Base-by-base conservation (phyloP, 2,797 vertebrate species). In the Dermochelys coriacea region DNA sequence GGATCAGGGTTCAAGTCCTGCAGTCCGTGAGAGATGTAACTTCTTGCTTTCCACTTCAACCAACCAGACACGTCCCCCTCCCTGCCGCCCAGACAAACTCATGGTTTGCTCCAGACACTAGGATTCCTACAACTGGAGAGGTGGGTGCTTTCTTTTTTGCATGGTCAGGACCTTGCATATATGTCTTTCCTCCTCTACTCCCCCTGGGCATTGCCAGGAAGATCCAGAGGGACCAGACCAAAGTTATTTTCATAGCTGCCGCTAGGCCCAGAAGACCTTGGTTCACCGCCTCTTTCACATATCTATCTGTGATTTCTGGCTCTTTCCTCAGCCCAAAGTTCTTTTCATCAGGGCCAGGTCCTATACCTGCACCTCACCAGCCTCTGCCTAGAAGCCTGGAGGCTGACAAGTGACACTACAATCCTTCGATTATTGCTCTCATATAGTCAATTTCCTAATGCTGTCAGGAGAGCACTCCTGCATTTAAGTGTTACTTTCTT, bases 361-460 rank as follows among this genome's bases (percentile, higher is more conserved):
- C 12, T 57, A 57, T 93, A 87, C 94, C 91, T 93, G 87, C 94
- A 89, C 52, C 54, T 90, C 85, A 82, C 27, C 47, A 21, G 64
- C 59, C 85, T 78, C 31, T 95, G 88, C 89, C 87, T 89, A n/a
- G 49, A 49, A 16, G 41, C 71, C 84, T 37, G 91, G 87, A 94
- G 88, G 84, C 57, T 92, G 85, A 88, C 89, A 82, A 94, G 80
- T 85, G 93, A 77, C 83, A 0, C 0, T 83, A 82, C 57, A n/a
- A 87, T 68, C 91, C 96, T 94, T 94, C 93, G 95, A 80, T 15
- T 55, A 81, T 77, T 93, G 85, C 34, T 45, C 41, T 87, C 86
- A 61, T 89, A 0, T 80, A 94, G 94, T 93, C 94, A 94, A 88
- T 80, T 94, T 90, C 93, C 85, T 85, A 86, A 1, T 95, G 84